Base-by-base conservation (phyloP, 92 coral and sea anemone species). In the Meandrina meandrites region DNA sequence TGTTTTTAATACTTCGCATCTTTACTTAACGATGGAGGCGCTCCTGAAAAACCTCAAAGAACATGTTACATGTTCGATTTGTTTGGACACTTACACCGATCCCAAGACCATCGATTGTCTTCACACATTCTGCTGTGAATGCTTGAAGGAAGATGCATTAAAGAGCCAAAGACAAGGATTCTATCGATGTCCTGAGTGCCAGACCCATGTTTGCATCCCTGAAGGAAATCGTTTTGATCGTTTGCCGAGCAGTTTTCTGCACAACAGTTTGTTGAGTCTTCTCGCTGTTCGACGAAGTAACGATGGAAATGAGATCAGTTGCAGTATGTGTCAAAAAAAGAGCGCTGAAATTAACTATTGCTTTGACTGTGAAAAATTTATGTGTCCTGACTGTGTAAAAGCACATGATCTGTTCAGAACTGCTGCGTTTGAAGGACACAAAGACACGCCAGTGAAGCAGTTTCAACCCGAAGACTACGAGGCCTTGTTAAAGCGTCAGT, bases 71-170 rank as follows among this genome's bases (percentile, higher is more conserved):
- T 87, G 90, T 87, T 42, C 90, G 42, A 62, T 87, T 68, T 87
- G 91, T 40, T 14, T 75, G 21, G 91, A 88, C 15, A 88, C 62
- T 34, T 88, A 72, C 37, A 82, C 32, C 9, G 77, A 67, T 13
- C 91, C 91, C 13, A 88, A 78, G 40, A 78, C 81, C 37, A 51
- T 78, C 28, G 66, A 58, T 30, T 88, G 91, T 66, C 81, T 82
- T 32, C 91, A 88, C 62, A 88, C 71, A 3, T 88, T 76, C 69
- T 88, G 91, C 60, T 81, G 60, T 9, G 58, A 88, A 32, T 88
- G 90, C 70, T 21, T 88, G 69, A 53, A 31, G 62, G 48, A 47
- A 77, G 64, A 77, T 45, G 81, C 81, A 7, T 47, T 77, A 16
- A n/a, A 35, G 16, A 77, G 37, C 42, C 81, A 77, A 8, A 77